Conservation (phyloP, 2,797 vertebrate genomes). For the Intellagama lesueurii region DNA sequence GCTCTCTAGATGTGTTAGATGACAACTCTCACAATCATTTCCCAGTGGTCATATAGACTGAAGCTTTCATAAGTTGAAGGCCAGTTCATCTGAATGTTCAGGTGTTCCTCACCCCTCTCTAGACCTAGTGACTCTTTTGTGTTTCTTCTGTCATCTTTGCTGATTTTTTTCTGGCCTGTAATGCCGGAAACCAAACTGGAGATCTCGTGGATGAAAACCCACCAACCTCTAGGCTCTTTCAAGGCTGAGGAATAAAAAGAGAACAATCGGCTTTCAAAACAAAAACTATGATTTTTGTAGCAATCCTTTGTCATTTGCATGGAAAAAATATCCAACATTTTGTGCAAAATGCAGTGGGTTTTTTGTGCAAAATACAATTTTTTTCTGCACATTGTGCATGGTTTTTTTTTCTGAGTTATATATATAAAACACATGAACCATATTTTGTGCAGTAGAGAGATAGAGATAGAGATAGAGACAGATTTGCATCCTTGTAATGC, state of each 20-base stretch:
- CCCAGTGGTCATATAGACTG: not conserved
- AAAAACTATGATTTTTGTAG: too few relatives aligned
- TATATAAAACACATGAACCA: too few relatives aligned
- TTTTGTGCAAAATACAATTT: too few relatives aligned
- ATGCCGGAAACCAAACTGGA: not conserved
- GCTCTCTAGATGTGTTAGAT: not conserved
- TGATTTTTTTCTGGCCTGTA: not conserved
- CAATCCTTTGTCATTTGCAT: too few relatives aligned
- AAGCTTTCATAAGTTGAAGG: not conserved
- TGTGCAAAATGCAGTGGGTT: too few relatives aligned
- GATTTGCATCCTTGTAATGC: too few relatives aligned
- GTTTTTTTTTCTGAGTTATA: too few relatives aligned
- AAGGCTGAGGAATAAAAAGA: not conserved
- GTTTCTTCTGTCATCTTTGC: not conserved
- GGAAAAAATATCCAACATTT: too few relatives aligned
- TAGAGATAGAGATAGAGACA: too few relatives aligned
- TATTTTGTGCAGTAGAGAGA: too few relatives aligned
- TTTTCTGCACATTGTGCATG: too few relatives aligned
- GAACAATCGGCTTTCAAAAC: too few relatives aligned
- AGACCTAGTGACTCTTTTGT: not conserved
- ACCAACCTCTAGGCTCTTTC: not conserved
- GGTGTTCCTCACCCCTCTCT: not conserved
- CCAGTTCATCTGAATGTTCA: not conserved
- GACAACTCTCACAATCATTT: not conserved
- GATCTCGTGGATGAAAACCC: not conserved